Base-by-base conservation (phyloP, 2,113 vertebrate species). In the Cottus gobio region DNA sequence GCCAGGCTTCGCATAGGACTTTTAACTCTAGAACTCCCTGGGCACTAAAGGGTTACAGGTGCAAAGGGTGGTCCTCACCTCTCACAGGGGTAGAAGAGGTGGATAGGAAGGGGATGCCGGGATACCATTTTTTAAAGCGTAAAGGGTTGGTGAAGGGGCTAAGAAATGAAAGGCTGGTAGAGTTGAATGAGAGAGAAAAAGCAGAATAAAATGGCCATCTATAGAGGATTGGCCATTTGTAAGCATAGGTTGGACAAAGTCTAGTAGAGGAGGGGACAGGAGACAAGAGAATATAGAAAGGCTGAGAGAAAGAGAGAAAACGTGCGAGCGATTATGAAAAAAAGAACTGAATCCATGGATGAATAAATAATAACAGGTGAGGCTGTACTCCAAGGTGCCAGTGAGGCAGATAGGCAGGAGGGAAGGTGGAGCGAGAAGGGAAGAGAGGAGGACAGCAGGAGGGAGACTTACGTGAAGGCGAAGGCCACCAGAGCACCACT, bases 401-500 rank as follows among this genome's bases (percentile, higher is more conserved):
- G 79, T 69, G 62, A 87, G 85, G 77, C 58, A 56, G 34, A 83
- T 22, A 74, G 50, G 74, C n/a, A 75, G 24, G 37, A 77, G 65
- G 90, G 54, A 48, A 0, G 42, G 31, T 75, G 64, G 60, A 71
- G 37, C n/a, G 20, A 75, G 22, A 31, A 54, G 69, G 63, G 52
- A 31, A 56, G 44, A 75, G 20, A 60, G 76, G 75, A 76, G 80
- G 39, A 80, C n/a, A 75, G 66, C 58, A 73, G 63, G 56, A 77
- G 80, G 83, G 60, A 80, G 85, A 98, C 97, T 98, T 96, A 99
- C 97, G 96, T 97, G 96, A 99, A 98, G 91, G 97, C 97, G 71
- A 97, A 98, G 89, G 97, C 97, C 95, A 99, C 97, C 93, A 99
- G 94, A 85, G 97, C 97, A 93, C 97, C 97, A 95, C 97, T 97